A percentile compares a stretch with the other conserved stretches of the same genome.
These are phyloP conservation scores for Synanthedon myopaeformis DNA, from an alignment of 2,888 invertebrate species.

Conservation along the genomic window DNA sequence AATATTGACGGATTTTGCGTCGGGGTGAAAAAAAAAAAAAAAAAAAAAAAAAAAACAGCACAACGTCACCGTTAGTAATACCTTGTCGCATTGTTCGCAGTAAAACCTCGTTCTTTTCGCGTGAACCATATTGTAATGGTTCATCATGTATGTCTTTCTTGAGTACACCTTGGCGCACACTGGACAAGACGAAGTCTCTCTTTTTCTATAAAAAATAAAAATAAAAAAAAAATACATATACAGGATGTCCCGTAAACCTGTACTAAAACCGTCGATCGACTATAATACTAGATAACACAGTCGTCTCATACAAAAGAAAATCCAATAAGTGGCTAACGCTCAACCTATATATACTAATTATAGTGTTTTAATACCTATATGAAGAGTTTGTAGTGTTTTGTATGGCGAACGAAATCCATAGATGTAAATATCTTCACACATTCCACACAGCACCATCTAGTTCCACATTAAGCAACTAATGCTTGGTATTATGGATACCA, in stretches of 20 bases:
- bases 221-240: not conserved
- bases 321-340: not conserved
- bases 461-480: too few species aligned
- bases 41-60: too few species aligned
- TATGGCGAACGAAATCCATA: too few species aligned
- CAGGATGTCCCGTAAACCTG: too few species aligned
- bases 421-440: too few species aligned
- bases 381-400: too few species aligned
- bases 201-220: not conserved
- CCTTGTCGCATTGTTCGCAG: constrained; percentile 22
- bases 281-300: not conserved
- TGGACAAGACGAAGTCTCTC: not conserved
- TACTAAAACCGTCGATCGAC: not conserved
- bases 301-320: not conserved
- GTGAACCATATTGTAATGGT: constrained; percentile 27
- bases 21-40: too few species aligned
- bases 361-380: too few species aligned
- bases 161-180: constrained; percentile 18
- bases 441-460: too few species aligned
- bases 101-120: constrained; percentile 17
- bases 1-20: too few species aligned
- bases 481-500: too few species aligned
- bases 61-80: constrained; percentile 2
- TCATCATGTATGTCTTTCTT: constrained; percentile 18
- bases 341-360: too few species aligned